Evolutionary conservation across 2,113 vertebrate species (phyloP).

Genomic region (Onychostruthus taczanowskii): DNA sequence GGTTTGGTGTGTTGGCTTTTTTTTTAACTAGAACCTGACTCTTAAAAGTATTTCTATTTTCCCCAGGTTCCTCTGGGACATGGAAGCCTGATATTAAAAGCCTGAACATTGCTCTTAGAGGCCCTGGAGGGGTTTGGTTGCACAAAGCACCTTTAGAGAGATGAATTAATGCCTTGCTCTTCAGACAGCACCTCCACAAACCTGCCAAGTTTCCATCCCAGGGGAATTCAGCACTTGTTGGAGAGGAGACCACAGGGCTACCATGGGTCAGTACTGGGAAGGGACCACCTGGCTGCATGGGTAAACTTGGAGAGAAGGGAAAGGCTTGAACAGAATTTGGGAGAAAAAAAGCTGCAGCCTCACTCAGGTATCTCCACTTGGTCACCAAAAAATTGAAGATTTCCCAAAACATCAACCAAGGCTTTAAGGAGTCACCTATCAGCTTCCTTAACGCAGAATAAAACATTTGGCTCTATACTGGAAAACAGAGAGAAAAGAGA

Average conservation of each 20-base stretch:
- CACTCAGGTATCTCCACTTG: neutral
- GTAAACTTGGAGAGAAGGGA: neutral
- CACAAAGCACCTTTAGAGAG: slow-evolving; percentile 18
- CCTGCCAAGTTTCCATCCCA: neutral
- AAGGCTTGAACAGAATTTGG: neutral
- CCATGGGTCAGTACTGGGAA: neutral
- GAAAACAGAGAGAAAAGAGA: neutral
- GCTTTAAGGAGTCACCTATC: accelerated
- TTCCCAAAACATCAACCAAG: neutral
- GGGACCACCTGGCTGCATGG: neutral
- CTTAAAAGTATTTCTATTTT: neutral
- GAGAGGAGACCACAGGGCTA: neutral
- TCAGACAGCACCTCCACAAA: neutral
- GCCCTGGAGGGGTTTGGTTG: neutral
- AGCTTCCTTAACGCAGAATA: neutral
- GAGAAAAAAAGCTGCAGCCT: neutral
- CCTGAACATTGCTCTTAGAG: neutral
- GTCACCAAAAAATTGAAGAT: neutral
- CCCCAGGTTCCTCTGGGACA: neutral
- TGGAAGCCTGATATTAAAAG: neutral
- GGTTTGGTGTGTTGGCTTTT: neutral
- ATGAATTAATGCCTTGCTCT: neutral
- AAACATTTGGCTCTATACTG: neutral
- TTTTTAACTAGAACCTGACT: neutral
- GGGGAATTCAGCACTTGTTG: neutral